Evolutionary conservation across 2,888 invertebrate genomes (phyloP).

Genomic region (Lasioglossum vierecki): DNA sequence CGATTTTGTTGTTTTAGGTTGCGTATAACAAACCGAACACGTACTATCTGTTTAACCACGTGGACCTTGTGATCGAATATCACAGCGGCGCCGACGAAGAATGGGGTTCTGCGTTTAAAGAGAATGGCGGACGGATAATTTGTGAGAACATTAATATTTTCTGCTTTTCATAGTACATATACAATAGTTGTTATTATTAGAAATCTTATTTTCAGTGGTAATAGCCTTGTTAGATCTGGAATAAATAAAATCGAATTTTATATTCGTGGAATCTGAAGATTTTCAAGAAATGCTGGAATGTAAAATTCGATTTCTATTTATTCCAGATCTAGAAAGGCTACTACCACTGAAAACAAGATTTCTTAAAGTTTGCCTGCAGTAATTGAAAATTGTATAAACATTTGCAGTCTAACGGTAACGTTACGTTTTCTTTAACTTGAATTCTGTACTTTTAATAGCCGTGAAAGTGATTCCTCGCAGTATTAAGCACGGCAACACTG

Average conservation of each 20-base stretch:
- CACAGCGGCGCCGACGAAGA: conserved; percentile 95
- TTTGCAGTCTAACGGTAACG: not conserved
- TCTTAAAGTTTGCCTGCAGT: too few species aligned
- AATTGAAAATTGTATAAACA: too few species aligned
- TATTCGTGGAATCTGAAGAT: too few species aligned
- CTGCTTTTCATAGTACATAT: not conserved
- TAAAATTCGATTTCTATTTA: too few species aligned
- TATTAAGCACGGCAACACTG: conserved; percentile 84
- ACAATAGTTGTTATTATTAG: not conserved
- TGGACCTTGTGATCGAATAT: conserved; percentile 96
- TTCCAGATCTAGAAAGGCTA: too few species aligned
- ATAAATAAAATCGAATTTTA: too few species aligned
- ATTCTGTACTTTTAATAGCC: conserved; percentile 80
- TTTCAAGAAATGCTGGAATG: too few species aligned
- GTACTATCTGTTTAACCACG: conserved; percentile 98
- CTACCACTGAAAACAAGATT: too few species aligned
- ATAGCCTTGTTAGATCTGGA: too few species aligned
- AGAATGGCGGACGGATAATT: conserved; percentile 94
- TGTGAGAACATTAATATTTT: conserved; percentile 79
- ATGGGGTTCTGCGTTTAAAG: conserved; percentile 92
- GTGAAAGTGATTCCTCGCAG: conserved; percentile 85
- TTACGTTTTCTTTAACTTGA: not conserved
- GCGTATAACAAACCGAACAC: conserved; percentile 88
- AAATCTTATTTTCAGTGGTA: too few species aligned
- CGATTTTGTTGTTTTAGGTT: conserved; percentile 78